Conservation (phyloP, 2,888 invertebrate genomes). For the Drymonia ruficornis region DNA sequence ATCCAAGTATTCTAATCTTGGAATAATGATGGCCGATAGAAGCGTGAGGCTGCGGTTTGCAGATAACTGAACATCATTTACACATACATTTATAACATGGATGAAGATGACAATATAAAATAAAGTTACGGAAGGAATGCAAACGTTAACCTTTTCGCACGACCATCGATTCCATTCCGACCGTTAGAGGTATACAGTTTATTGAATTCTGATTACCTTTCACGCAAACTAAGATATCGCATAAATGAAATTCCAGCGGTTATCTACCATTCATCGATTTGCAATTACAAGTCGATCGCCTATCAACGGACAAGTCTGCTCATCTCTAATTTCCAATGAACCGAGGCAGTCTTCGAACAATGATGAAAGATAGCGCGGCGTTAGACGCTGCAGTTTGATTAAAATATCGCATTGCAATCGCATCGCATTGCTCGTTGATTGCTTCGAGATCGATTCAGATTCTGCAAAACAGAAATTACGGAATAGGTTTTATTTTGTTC, state of each 20-base stretch:
- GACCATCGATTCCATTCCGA: too few relatives aligned
- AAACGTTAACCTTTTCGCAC: too few relatives aligned
- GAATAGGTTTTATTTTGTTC: too few relatives aligned
- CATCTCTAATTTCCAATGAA: slow-evolving; percentile 3
- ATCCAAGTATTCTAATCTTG: not conserved
- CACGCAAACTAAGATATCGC: too few relatives aligned
- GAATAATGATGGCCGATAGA: not conserved
- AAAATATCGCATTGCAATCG: not conserved
- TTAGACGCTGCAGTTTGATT: not conserved
- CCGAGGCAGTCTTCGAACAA: not conserved
- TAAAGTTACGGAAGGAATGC: too few relatives aligned
- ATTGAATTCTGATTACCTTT: too few relatives aligned
- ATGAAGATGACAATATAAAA: too few relatives aligned
- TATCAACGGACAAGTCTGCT: not conserved
- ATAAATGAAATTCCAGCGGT: not conserved
- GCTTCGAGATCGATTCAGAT: not conserved
- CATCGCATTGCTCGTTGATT: slow-evolving; percentile 4
- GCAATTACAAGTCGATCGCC: slow-evolving; percentile 1
- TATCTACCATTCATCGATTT: not conserved
- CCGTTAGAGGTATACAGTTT: too few relatives aligned
- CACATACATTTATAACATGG: not conserved
- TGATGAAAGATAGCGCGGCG: not conserved
- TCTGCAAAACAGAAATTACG: not conserved
- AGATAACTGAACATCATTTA: not conserved
- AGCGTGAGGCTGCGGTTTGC: not conserved